Percentiles rank a stretch among this genome's conserved stretches.
These are phyloP conservation scores for Sciurus niger DNA, from an alignment of 2,113 vertebrate species.

Conservation along the genomic window DNA sequence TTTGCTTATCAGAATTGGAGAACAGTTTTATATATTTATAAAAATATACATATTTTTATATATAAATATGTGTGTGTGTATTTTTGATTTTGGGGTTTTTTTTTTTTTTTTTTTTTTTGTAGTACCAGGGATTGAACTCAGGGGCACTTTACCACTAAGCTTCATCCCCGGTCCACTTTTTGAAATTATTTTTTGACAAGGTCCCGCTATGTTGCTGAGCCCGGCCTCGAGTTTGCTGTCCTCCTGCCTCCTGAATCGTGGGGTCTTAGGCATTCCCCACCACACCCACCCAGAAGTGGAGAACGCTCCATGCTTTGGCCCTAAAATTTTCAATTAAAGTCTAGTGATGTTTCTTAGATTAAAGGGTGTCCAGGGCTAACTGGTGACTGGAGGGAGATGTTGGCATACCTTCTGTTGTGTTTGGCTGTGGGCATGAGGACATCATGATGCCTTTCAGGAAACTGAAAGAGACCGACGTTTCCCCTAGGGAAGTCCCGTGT, in stretches of 20 bases:
- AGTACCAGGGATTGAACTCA: no score
- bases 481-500: not conserved
- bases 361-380: not conserved
- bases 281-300: not conserved
- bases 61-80: no score
- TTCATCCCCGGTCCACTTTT: no score
- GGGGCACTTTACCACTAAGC: no score
- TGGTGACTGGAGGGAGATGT: not conserved
- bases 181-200: no score
- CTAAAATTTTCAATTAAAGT: not conserved
- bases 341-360: not conserved
- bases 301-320: not conserved
- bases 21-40: not conserved
- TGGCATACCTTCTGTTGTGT: not conserved
- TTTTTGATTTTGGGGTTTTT: no score
- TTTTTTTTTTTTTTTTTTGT: no score
- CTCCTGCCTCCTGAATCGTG: no score
- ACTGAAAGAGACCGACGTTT: not conserved
- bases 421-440: not conserved
- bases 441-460: not conserved
- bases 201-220: no score
- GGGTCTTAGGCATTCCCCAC: no score
- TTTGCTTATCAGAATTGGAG: conserved; percentile 11
- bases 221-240: no score
- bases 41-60: no score